Evolutionary conservation across 2,113 vertebrate genomes (phyloP), one percentile per base, ranked within the genome.

Genomic region (Nannobrachium achirus): DNA sequence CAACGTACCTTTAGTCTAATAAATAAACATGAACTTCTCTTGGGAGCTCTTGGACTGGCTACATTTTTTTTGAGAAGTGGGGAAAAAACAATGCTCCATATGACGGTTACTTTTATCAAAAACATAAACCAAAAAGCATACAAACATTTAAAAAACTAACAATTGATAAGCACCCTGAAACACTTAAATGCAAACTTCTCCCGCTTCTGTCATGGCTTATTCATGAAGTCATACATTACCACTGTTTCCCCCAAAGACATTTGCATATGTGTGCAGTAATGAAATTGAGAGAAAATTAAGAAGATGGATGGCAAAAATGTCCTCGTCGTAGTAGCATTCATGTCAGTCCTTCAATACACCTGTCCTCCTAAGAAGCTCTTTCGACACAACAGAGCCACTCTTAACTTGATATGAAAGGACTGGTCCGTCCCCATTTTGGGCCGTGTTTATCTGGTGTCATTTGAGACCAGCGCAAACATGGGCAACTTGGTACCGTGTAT

Each of bases 1-100:
- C 83, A 86, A 83, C 86, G 84, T 90, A 91, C 91, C 89, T 87
- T n/a, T 87, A 80, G 78, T 78, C 86, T 86, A 94, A 94, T 94
- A 94, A 94, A 94, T 93, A 93, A 86, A 77, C 78, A 66, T 69
- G 3, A 87, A 85, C 81, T 80, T 91, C 89, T 84, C 82, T 67
- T 71, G 71, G 86, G 78, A 89, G 80, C 79, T 79, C 73, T 76
- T 72, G 66, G 59, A 55, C 10, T 42, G 67, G 76, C 78, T 84
- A 85, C 80, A 82, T 82, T 86, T 85, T 86, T 85, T 80, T 68
- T 79, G 84, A 88, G 81, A 87, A 88, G 78, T 82, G 69, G 81
- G 38, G 73, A 80, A 76, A 69, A 59, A 88, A 78, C 71, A 49
- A 83, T 62, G 81, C 79, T 80, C 83, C 84, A 74, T 79, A 75